Base-by-base conservation (phyloP, 2,113 vertebrate species). In the Lycaon pictus region DNA sequence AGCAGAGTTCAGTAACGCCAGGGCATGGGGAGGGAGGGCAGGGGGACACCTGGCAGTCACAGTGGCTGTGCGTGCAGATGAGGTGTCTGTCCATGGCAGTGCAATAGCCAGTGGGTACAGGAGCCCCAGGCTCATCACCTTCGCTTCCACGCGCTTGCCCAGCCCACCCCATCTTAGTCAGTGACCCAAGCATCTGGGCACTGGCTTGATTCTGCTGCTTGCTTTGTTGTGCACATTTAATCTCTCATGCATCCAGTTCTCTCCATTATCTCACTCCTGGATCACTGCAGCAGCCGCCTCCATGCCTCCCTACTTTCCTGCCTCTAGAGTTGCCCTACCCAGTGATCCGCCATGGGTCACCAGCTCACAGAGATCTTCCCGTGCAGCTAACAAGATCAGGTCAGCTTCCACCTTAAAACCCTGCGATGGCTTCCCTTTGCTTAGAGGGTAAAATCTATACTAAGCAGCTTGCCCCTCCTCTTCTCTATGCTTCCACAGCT, bases 11-110 rank as follows among this genome's bases (percentile, higher is more conserved):
- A 12, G 80, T n/a, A 19, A 62, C 29, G 27, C 90, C n/a, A 16
- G 56, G 51, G 76, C 16, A 0, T 23, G 23, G 32, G 15, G 15
- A 25, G 20, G 12, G 12, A 7, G 8, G n/a, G 10, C 9, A 1
- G 11, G n/a, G 7, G 22, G 7, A 9, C 5, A 71, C 20, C 25
- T 76, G 62, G 77, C 58, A 76, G 11, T 56, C 55, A 55, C 2
- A 63, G 43, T 17, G 20, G 27, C 37, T 4, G 5, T 19, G 11
- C 12, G 56, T 7, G 11, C 0, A 35, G 35, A 17, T 0, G 1
- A 63, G 35, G 62, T 53, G 1, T 56, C 48, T 90, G 25, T 60
- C 53, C 13, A 0, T 53, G 37, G 29, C 56, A 20, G 8, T 11
- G 5, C 22, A 3, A 1, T 23, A 8, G 15, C 3, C 23, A 1